Conservation (phyloP, 1,140 invertebrate species). For the Cyclargus thomasi region DNA sequence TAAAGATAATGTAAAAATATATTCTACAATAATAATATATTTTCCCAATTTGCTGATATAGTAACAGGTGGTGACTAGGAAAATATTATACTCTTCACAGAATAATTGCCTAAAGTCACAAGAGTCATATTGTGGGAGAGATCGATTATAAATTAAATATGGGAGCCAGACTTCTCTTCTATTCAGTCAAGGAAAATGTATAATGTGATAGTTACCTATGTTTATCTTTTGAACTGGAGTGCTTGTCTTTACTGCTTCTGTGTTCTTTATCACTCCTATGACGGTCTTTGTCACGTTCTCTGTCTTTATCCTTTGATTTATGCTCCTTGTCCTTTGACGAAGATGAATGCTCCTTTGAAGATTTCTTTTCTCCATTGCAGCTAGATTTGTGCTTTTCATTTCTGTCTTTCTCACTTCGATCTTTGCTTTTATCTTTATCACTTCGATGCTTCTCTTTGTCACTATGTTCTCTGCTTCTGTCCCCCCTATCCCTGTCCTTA, state of each 20-base stretch:
- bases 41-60: too few relatives aligned
- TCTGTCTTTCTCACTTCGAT: constrained; percentile 23
- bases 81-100: too few relatives aligned
- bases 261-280: constrained; percentile 72
- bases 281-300: constrained; percentile 65
- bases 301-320: constrained; percentile 58
- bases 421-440: constrained; percentile 61
- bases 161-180: too few relatives aligned
- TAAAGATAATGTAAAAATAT: too few relatives aligned
- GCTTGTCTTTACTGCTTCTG: constrained; percentile 69
- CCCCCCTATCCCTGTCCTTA: constrained; percentile 49
- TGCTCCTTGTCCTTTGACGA: constrained; percentile 76
- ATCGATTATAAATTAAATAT: too few relatives aligned
- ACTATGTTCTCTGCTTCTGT: constrained; percentile 20
- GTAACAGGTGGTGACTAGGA: too few relatives aligned
- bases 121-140: too few relatives aligned
- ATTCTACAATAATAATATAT: too few relatives aligned
- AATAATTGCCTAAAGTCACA: too few relatives aligned
- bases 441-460: constrained; percentile 43
- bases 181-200: background rate
- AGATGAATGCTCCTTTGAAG: constrained; percentile 39
- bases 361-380: constrained; percentile 44
- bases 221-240: constrained; percentile 71
- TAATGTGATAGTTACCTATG: constrained; percentile 41
- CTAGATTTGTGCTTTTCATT: constrained; percentile 25